Conservation (phyloP, 2,888 invertebrate species). For the Eristalis pertinax region DNA sequence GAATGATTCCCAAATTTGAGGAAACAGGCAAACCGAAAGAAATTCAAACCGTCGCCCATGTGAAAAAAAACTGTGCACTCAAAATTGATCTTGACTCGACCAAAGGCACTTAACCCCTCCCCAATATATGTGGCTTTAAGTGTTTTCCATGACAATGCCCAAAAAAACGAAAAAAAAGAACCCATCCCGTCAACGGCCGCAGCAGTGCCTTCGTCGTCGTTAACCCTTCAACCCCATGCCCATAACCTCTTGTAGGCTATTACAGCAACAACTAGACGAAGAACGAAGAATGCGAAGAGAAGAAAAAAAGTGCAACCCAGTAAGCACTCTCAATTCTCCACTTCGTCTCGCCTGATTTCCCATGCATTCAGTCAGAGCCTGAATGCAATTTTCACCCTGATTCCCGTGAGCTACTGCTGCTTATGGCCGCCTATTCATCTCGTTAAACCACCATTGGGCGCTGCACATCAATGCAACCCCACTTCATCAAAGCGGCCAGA, state of each 20-base stretch:
- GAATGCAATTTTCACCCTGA: conserved; percentile 50
- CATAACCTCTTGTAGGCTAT: conserved; percentile 30
- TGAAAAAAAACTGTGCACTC: neutral
- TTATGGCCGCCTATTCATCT: conserved; percentile 56
- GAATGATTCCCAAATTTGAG: no score
- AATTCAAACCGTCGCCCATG: no score
- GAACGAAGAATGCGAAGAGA: neutral
- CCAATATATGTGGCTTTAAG: neutral
- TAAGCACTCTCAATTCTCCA: conserved; percentile 47
- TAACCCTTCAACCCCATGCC: conserved; percentile 55
- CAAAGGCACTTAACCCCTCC: neutral
- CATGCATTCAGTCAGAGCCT: conserved; percentile 18
- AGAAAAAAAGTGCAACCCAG: conserved; percentile 60
- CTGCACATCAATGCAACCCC: conserved; percentile 51
- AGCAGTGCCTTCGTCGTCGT: conserved; percentile 23
- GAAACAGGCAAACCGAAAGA: no score
- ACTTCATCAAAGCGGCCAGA: conserved; percentile 49
- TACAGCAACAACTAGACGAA: neutral
- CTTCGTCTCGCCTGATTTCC: conserved; percentile 67
- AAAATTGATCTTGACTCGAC: neutral
- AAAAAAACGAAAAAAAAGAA: no score
- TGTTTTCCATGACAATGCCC: neutral
- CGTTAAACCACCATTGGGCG: conserved; percentile 65
- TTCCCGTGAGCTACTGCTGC: neutral
- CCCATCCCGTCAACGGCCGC: conserved; percentile 33